These are phyloP conservation scores for Rambutsinella grinnellia DNA, from an alignment of 2,888 invertebrate species.

Conservation along the genomic window DNA sequence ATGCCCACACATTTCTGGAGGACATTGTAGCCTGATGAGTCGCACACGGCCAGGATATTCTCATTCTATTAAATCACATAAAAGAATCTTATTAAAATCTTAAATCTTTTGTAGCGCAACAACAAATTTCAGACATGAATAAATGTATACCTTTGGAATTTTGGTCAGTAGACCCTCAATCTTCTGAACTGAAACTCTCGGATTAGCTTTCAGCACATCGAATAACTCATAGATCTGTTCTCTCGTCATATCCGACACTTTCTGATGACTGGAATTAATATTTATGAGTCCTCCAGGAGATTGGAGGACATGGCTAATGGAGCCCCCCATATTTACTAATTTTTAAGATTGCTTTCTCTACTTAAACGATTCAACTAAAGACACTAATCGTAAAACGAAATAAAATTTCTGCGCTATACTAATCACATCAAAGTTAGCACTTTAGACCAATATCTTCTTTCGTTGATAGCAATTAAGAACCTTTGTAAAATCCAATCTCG, in stretches of 20 bases:
- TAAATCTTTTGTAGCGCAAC: neutral
- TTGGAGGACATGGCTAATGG: conserved; percentile 58
- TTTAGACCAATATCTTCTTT: no score
- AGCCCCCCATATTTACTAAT: conserved; percentile 65
- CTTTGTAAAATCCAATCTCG: no score
- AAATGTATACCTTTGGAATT: conserved; percentile 75
- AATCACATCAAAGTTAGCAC: no score
- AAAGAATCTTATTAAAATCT: conserved; percentile 1
- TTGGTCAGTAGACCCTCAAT: conserved; percentile 77
- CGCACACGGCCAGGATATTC: conserved; percentile 77
- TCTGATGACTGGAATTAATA: conserved; percentile 54
- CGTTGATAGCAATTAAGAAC: no score
- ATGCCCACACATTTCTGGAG: conserved; percentile 81
- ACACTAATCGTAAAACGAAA: no score
- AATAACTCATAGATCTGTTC: conserved; percentile 76
- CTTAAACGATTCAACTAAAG: no score
- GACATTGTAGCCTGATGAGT: conserved; percentile 79
- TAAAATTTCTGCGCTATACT: no score
- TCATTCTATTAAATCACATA: conserved; percentile 72
- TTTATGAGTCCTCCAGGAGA: conserved; percentile 36
- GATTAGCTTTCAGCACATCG: conserved; percentile 78
- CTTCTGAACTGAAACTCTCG: conserved; percentile 76
- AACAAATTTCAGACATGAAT: neutral
- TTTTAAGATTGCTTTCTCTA: no score
- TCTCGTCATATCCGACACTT: conserved; percentile 72